A percentile compares a stretch with the other conserved stretches of the same genome.
Evolutionary conservation across 2,888 invertebrate genomes (phyloP).

Genomic region (Chesias legatella): DNA sequence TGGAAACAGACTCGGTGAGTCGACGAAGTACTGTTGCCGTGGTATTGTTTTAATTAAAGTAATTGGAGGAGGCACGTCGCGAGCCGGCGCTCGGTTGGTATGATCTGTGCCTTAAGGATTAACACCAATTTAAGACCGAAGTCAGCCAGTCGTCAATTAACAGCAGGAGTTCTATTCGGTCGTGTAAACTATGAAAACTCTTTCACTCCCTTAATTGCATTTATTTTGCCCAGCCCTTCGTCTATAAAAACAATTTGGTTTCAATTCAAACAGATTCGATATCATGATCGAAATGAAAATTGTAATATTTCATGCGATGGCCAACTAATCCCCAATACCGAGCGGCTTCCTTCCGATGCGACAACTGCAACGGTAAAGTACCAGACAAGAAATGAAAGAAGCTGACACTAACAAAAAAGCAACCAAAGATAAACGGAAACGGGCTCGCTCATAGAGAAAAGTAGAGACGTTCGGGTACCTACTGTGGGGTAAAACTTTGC

Average conservation of each 20-base stretch:
- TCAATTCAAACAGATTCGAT: slow-evolving; percentile 13
- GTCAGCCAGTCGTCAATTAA: slow-evolving; percentile 72
- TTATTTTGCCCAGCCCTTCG: slow-evolving; percentile 2
- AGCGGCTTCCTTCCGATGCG: slow-evolving; percentile 44
- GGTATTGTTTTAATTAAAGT: slow-evolving; percentile 81
- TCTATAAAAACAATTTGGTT: slow-evolving; percentile 2
- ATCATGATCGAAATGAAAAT: slow-evolving; percentile 20
- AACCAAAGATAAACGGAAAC: slow-evolving; percentile 74
- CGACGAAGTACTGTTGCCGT: slow-evolving; percentile 73
- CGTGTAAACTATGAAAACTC: slow-evolving; percentile 30
- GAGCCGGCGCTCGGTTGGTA: slow-evolving; percentile 69
- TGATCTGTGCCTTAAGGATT: slow-evolving; percentile 79
- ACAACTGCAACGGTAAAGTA: slow-evolving; percentile 63
- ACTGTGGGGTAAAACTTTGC: slow-evolving; percentile 70
- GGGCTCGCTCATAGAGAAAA: slow-evolving; percentile 72
- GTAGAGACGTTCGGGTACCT: slow-evolving; percentile 59
- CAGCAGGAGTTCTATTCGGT: slow-evolving; percentile 53
- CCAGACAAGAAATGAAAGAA: slow-evolving; percentile 65
- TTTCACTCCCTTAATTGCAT: slow-evolving; percentile 20
- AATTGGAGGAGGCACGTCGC: slow-evolving; percentile 78
- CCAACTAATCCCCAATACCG: slow-evolving; percentile 32
- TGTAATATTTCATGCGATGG: slow-evolving; percentile 26
- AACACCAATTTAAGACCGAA: slow-evolving; percentile 75
- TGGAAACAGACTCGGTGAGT: slow-evolving; percentile 76
- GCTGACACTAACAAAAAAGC: slow-evolving; percentile 64